Evolutionary conservation across 2,888 invertebrate species (phyloP), one percentile per base, ranked within the genome.

Genomic region (Andrena camellia): DNA sequence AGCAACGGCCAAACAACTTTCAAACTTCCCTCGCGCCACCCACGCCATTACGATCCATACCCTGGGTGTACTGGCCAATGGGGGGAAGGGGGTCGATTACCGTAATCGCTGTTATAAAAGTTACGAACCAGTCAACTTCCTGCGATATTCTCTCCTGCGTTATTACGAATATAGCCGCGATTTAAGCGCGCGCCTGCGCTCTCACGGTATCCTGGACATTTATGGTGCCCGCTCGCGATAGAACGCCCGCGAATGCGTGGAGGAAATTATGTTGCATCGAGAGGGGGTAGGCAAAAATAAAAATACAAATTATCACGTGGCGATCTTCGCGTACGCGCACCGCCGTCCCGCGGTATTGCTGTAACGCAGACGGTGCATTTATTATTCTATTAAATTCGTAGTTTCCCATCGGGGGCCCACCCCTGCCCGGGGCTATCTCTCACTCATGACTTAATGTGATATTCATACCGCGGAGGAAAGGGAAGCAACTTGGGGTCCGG

Each of bases 311-410:
- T 76, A 83, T 83, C 63, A 31, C 52, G 31, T 64, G 50, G 33
- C 60, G 67, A 73, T 78, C 72, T 67, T 57, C 31, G 31, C 26
- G n/a, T 29, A 42, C 23, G 31, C 54, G 57, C 48, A n/a, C 35
- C n/a, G 42, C 54, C 77, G 60, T 72, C 68, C 71, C 26, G 8
- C 8, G 68, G 71, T 31, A 42, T 60, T 66, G 69, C 71, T 26
- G 67, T 64, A 72, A 74, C 67, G 74, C 83, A 69, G 83, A 74
- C 81, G 77, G 72, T 81, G 85, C 89, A 92, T 92, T 91, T 91
- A 92, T 91, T 92, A 92, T 92, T 92, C 92, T 91, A 92, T 92
- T 91, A 92, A 92, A 92, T 90, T 92, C 90, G 83, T 87, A 90
- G 87, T 83, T 88, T 84, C 83, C 86, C 88, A 84, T 88, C 81